Evolutionary conservation across 2,113 vertebrate genomes (phyloP), one percentile per base, ranked within the genome.

Genomic region (Phasianus colchicus): DNA sequence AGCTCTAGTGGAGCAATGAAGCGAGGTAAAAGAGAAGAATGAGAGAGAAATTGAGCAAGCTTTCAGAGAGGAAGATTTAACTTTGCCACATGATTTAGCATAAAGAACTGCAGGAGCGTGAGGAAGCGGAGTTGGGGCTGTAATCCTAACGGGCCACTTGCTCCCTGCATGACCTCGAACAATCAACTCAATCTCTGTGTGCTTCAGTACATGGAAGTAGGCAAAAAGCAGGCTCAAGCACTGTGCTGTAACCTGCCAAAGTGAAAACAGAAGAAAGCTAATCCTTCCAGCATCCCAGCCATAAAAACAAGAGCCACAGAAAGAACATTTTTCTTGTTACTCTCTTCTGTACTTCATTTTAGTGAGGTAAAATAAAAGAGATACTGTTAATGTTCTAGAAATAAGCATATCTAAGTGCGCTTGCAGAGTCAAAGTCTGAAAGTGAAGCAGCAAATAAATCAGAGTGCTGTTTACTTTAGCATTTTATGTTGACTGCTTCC

Each of bases 11-110:
- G 13, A 73, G 64, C 48, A 82, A 58, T 47, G 36, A 76, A 93
- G 63, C 72, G 36, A 85, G 79, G 36, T 58, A 67, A 89, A 90
- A 20, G 63, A 92, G 84, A 93, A 84, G 66, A 93, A 82, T 55
- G 17, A 40, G 54, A 20, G 6, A 70, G 58, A 90, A 92, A 60
- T 12, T 66, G 77, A 79, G 63, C 42, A 93, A 85, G 84, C 25
- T 83, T 95, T 89, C 36, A 19, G 38, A 42, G 48, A 84, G 43
- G 36, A 93, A 89, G 48, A 64, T 83, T 77, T 58, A 66, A 66
- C 48, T 75, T 88, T 58, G 66, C 43, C 5, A 3, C 57, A 29
- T 82, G 77, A 45, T 93, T 90, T 25, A 66, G 67, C 81, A 70
- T 66, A 27, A 79, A 73, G 74, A 75, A n/a, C 70, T 82, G 43